Evolutionary conservation across 2,797 vertebrate genomes (phyloP), one percentile per base, ranked within the genome.

Genomic region (Parotocinclus haroldoi): DNA sequence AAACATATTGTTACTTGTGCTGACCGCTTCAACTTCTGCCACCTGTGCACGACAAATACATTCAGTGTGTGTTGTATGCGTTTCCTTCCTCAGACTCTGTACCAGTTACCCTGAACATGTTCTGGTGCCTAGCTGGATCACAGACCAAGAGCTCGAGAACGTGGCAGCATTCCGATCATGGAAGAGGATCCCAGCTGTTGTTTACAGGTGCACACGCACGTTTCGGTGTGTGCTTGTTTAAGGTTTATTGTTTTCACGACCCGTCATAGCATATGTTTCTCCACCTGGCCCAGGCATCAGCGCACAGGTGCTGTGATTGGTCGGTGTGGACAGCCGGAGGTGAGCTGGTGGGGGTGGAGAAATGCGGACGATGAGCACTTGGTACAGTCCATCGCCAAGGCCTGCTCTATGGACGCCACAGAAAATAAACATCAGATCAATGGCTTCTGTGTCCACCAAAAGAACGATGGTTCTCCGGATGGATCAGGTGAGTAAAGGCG

Each of bases 321-420:
- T 11, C 95, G 97, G 75, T 98, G 97, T 0, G 95, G 96, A 12
- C 97, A 99, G 80, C 97, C 97, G 0, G 97, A 99, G 85, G 96
- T 99, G 82, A 98, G 96, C 84, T 99, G 96, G 96, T 99, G 96
- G 96, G 96, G 96, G 71, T 99, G 96, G 96, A 90, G 96, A 56
- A 98, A 96, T 0, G 93, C 95, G 0, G 96, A 99, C 0, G 96
- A 99, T 0, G 96, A 99, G 73, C 94, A 95, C 77, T 88, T 98
- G 57, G 93, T 98, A 13, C 94, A 98, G 78, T 96, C 95, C 4
- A 93, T 99, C 16, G 93, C 95, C 81, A 97, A 92, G 84, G 95
- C 96, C 52, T 99, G 95, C 36, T 93, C 93, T 7, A 91, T 92
- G 9, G 94, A 95, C 77, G 82, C 87, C 3, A 91, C 83, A 70